A percentile compares a stretch with the other conserved stretches of the same genome.
phyloP scores from a whole-genome alignment of 2,888 invertebrate species.

The Orthonevra nobilis region DNA sequence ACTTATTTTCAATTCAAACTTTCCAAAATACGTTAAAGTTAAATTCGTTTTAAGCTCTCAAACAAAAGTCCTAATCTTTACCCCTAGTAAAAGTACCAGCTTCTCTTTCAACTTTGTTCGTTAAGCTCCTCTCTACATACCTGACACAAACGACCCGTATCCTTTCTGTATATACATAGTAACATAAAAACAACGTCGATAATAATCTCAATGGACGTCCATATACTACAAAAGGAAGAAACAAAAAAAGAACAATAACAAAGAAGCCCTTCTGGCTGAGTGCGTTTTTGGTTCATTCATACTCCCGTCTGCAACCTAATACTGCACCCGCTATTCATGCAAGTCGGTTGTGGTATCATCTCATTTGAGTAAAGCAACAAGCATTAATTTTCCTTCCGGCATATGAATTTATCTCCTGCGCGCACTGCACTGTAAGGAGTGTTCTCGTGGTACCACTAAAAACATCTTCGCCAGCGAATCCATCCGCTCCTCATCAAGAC shows the following conservation, averaged over 20 bases:
- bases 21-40: no score
- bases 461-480: neutral
- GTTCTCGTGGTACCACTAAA: neutral
- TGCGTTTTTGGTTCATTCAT: neutral
- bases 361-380: slow-evolving; percentile 21
- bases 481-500: no score
- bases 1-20: no score
- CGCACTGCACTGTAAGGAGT: no score
- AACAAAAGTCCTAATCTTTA: neutral
- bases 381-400: slow-evolving; percentile 41
- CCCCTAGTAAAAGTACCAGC: no score
- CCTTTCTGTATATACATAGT: neutral
- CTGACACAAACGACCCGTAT: neutral
- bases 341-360: slow-evolving; percentile 1
- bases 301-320: neutral
- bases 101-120: neutral
- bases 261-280: neutral
- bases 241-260: neutral
- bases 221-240: neutral
- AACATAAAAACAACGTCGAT: neutral
- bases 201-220: neutral
- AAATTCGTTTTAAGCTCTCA: no score
- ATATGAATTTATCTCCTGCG: slow-evolving; percentile 17
- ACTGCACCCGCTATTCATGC: neutral
- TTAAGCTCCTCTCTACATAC: neutral